phyloP scores from a whole-genome alignment of 2,888 invertebrate genomes.

The Cenopis cana region DNA sequence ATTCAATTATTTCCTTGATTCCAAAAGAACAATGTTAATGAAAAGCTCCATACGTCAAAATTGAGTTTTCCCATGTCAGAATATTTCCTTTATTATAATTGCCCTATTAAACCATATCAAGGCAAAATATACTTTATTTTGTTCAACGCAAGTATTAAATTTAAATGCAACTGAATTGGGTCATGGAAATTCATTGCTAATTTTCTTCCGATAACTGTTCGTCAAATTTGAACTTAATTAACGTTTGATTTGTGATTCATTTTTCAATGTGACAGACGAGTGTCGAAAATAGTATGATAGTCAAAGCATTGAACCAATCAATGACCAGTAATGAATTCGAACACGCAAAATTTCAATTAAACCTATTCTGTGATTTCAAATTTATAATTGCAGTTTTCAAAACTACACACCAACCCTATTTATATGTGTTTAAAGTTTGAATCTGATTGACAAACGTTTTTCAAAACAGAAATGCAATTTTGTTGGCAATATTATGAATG shows the following conservation, averaged over 20 bases:
- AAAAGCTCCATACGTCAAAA: constrained; percentile 29
- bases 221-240: background rate
- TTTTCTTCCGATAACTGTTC: constrained; percentile 4
- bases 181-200: constrained; percentile 12
- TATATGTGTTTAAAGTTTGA: background rate
- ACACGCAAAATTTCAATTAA: constrained; percentile 43
- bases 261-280: background rate
- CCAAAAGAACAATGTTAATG: constrained; percentile 8
- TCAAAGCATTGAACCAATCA: constrained; percentile 30
- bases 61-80: constrained; percentile 14
- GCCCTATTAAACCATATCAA: constrained; percentile 1
- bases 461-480: background rate
- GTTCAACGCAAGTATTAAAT: background rate
- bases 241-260: background rate
- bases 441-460: constrained; percentile 5
- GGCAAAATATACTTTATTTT: background rate
- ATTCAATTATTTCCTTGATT: background rate
- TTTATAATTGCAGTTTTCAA: background rate
- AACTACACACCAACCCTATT: background rate
- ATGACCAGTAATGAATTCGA: constrained; percentile 31
- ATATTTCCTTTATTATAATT: constrained; percentile 24
- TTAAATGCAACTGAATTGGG: background rate
- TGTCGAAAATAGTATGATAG: constrained; percentile 22
- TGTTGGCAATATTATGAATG: background rate
- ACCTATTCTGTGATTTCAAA: constrained; percentile 13